These are phyloP conservation scores for Polydrusus cervinus DNA, from an alignment of 2,888 invertebrate species.

Conservation along the genomic window DNA sequence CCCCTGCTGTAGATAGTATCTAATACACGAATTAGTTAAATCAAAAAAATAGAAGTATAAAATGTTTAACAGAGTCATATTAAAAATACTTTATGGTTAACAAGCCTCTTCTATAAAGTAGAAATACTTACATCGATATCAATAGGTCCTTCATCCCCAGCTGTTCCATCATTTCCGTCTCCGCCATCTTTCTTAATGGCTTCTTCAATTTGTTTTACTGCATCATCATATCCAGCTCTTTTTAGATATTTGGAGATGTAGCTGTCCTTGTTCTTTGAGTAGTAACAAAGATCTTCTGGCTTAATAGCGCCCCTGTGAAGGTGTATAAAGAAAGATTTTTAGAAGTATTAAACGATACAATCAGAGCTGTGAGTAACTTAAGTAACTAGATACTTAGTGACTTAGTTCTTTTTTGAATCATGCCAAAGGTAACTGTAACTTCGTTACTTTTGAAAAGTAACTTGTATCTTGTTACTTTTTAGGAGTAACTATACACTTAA, in stretches of 20 bases:
- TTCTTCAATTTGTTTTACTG: conserved; percentile 89
- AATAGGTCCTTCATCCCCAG: conserved; percentile 13
- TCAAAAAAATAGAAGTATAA: not conserved
- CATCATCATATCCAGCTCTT: conserved; percentile 89
- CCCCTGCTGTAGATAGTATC: too few relatives aligned
- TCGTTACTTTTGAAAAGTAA: too few relatives aligned
- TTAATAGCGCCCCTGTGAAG: conserved; percentile 80
- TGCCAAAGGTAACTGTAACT: too few relatives aligned
- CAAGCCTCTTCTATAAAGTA: too few relatives aligned
- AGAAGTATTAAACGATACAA: not conserved
- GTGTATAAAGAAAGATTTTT: not conserved
- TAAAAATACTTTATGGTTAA: too few relatives aligned
- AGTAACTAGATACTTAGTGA: too few relatives aligned
- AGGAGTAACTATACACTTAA: too few relatives aligned
- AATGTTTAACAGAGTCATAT: not conserved
- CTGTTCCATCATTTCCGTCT: conserved; percentile 61
- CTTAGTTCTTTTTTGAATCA: too few relatives aligned
- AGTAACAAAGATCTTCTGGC: conserved; percentile 89
- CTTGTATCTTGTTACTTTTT: too few relatives aligned
- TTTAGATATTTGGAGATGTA: conserved; percentile 84
- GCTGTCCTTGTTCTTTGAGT: conserved; percentile 85
- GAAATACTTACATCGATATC: conserved; percentile 34
- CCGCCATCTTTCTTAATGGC: conserved; percentile 74
- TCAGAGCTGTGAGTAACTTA: not conserved
- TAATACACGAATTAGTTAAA: too few relatives aligned